Percentiles rank a stretch among this genome's conserved stretches.
These are phyloP conservation scores for Gymnothorax reevesii DNA, from an alignment of 2,797 vertebrate genomes.

Conservation along the genomic window DNA sequence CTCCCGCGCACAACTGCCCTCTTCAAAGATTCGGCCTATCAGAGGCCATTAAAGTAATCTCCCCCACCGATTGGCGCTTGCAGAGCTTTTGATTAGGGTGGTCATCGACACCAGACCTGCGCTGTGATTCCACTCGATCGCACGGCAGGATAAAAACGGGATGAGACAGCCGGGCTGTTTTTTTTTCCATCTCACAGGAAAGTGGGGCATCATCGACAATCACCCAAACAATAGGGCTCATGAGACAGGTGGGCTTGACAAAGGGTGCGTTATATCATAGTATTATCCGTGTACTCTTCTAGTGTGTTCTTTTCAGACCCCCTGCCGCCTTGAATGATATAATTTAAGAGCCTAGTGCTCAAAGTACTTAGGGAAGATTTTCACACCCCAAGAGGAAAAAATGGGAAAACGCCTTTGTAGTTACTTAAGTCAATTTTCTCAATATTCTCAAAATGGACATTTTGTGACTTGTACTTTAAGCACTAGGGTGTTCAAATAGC, in stretches of 20 bases:
- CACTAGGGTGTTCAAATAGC: too few relatives aligned
- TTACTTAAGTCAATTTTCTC: too few relatives aligned
- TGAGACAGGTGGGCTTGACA: neutral
- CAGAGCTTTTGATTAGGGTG: slow-evolving; percentile 7
- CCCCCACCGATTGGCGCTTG: neutral
- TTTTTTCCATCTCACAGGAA: neutral
- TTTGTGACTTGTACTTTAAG: too few relatives aligned
- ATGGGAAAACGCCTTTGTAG: too few relatives aligned
- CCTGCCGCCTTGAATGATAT: neutral
- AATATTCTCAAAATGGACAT: too few relatives aligned
- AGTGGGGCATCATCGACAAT: neutral
- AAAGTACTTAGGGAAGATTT: too few relatives aligned
- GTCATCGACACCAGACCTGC: neutral
- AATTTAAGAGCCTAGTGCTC: neutral
- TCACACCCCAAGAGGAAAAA: too few relatives aligned
- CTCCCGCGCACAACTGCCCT: neutral
- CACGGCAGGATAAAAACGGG: neutral
- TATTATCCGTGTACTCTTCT: neutral
- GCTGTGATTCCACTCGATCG: neutral
- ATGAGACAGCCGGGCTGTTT: neutral
- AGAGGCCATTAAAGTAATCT: slow-evolving; percentile 11
- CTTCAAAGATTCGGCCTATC: neutral
- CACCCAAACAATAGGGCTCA: neutral
- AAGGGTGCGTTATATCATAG: neutral
- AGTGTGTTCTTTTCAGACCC: neutral